Evolutionary conservation across 1,140 invertebrate genomes (phyloP).

Genomic region (Musca vetustissima): DNA sequence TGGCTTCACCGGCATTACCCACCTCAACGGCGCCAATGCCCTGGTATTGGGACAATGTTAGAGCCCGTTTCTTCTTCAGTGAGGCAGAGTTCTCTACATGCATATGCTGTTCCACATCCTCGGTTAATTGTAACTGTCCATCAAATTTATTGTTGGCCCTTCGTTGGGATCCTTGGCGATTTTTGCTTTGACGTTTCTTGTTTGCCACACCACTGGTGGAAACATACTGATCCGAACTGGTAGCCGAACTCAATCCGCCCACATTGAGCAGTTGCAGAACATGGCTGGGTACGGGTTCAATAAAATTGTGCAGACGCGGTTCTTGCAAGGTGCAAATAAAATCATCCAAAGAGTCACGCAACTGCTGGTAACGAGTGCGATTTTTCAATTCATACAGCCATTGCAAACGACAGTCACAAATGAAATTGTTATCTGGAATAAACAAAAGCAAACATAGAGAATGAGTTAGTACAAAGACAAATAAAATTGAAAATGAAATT

Average conservation of each 20-base stretch:
- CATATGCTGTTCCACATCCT: slow-evolving; percentile 5
- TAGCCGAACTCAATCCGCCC: slow-evolving; percentile 33
- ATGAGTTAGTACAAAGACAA: not conserved
- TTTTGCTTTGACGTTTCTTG: slow-evolving; percentile 18
- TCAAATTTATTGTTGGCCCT: slow-evolving; percentile 4
- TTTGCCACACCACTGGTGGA: slow-evolving; percentile 37
- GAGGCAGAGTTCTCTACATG: slow-evolving; percentile 12
- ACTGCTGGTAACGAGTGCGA: slow-evolving; percentile 69
- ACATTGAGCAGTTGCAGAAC: slow-evolving; percentile 46
- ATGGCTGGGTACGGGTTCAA: slow-evolving; percentile 45
- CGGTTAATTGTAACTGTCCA: slow-evolving; percentile 23
- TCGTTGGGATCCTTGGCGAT: slow-evolving; percentile 20
- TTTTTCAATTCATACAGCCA: slow-evolving; percentile 75
- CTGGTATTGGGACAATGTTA: not conserved
- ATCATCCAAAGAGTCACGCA: slow-evolving; percentile 66
- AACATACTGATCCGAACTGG: slow-evolving; percentile 28
- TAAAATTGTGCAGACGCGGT: slow-evolving; percentile 45
- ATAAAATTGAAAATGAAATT: not conserved
- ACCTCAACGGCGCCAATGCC: not conserved
- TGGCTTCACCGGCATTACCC: not conserved
- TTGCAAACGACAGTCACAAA: slow-evolving; percentile 74
- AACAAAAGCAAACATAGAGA: slow-evolving; percentile 18
- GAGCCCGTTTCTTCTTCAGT: slow-evolving; percentile 23
- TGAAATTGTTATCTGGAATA: slow-evolving; percentile 73
- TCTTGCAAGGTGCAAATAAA: slow-evolving; percentile 68